These are phyloP conservation scores for Mystacornis crossleyi DNA, from an alignment of 2,113 vertebrate species.

Conservation along the genomic window DNA sequence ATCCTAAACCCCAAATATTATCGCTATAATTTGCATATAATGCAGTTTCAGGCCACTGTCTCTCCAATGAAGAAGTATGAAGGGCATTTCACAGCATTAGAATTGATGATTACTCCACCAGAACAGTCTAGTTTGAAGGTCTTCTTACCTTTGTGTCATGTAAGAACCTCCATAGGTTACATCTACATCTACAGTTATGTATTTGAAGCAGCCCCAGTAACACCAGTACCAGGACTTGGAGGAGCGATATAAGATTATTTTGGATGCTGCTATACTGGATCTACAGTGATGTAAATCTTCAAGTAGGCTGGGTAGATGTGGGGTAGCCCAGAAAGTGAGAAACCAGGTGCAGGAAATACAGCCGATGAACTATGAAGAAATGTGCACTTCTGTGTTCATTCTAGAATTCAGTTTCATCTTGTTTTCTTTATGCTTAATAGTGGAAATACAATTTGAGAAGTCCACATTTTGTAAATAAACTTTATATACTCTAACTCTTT, in stretches of 20 bases:
- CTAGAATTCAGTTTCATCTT: not conserved
- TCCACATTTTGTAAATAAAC: not conserved
- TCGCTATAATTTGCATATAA: not conserved
- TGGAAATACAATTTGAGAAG: not conserved
- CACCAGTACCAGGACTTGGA: not conserved
- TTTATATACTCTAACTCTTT: not conserved
- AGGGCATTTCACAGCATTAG: not conserved
- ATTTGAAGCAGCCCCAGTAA: not conserved
- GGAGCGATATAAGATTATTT: not conserved
- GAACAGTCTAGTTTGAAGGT: not conserved
- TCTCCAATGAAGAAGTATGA: not conserved
- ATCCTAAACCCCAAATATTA: not conserved
- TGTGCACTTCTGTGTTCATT: not conserved
- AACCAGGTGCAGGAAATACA: not conserved
- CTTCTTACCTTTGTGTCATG: not conserved
- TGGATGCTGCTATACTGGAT: not conserved
- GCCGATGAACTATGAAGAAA: not conserved
- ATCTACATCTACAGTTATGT: not conserved
- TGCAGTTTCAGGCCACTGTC: not conserved
- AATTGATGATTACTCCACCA: not conserved
- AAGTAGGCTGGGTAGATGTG: not conserved
- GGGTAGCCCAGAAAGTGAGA: not conserved
- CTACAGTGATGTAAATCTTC: not conserved
- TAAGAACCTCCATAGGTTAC: not conserved
- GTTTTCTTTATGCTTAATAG: not conserved